phyloP scores from a whole-genome alignment of 2,797 vertebrate genomes.

The Arrhamphus sclerolepis region DNA sequence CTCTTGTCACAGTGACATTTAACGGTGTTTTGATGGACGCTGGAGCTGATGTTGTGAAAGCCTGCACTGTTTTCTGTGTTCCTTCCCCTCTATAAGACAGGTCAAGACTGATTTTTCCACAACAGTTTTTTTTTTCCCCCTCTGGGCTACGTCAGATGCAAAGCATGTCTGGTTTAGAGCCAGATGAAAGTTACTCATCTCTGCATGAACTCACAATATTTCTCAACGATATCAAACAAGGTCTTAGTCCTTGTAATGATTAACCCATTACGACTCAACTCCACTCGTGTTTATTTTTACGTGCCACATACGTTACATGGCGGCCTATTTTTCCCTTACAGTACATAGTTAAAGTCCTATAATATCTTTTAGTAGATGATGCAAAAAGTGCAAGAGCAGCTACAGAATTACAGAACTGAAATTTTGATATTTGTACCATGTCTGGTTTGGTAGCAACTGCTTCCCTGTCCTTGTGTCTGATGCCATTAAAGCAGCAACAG shows the following conservation, averaged over 20 bases:
- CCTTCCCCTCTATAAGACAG: constrained; percentile 43
- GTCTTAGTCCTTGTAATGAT: constrained; percentile 13
- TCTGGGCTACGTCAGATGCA: constrained; percentile 55
- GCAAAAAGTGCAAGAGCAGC: constrained; percentile 10
- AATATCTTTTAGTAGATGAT: constrained; percentile 10
- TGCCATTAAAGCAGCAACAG: constrained; percentile 70
- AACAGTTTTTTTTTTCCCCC: constrained; percentile 64
- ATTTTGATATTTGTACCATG: constrained; percentile 14
- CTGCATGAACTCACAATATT: constrained; percentile 37
- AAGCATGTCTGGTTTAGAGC: constrained; percentile 57
- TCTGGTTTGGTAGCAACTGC: constrained; percentile 51
- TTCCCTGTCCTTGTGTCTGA: constrained; percentile 63
- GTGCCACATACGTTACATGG: constrained; percentile 1
- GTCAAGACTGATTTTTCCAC: constrained; percentile 60
- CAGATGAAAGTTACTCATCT: constrained; percentile 65
- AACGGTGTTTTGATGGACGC: constrained; percentile 18
- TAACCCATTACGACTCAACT: constrained; percentile 18
- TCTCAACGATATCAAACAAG: constrained; percentile 21
- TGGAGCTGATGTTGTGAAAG: constrained; percentile 15
- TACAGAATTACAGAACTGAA: constrained; percentile 12
- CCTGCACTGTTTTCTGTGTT: constrained; percentile 21
- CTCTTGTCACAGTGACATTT: background rate
- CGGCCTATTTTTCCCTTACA: background rate
- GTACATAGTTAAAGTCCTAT: background rate
- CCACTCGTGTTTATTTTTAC: constrained; percentile 12